Evolutionary conservation across 2,888 invertebrate species (phyloP).

Genomic region (Pharmacophagus antenor): DNA sequence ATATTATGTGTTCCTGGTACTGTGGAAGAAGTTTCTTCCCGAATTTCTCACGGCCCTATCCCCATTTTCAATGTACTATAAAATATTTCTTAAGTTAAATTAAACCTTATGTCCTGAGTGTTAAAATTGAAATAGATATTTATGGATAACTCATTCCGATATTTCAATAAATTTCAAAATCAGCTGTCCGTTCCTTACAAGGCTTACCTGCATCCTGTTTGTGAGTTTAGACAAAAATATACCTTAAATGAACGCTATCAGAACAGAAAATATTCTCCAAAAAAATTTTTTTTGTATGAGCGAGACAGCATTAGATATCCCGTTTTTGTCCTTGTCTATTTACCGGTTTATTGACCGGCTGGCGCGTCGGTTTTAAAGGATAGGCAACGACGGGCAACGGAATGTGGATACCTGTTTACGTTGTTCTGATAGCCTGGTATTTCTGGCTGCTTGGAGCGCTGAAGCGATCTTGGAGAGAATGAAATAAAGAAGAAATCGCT

Average conservation of each 20-base stretch:
- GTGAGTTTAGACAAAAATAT: constrained; percentile 17
- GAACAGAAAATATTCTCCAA: constrained; percentile 33
- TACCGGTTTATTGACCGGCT: constrained; percentile 59
- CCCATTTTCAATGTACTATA: constrained; percentile 59
- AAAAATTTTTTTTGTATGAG: constrained; percentile 28
- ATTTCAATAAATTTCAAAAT: constrained; percentile 46
- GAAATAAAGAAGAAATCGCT: no score
- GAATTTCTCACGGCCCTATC: constrained; percentile 78
- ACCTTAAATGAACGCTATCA: constrained; percentile 16
- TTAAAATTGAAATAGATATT: constrained; percentile 38
- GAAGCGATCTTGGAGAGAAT: no score
- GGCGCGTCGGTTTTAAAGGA: constrained; percentile 55
- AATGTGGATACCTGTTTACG: constrained; percentile 56
- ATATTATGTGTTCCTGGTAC: constrained; percentile 62
- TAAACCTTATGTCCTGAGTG: constrained; percentile 30
- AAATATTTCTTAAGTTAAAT: constrained; percentile 35
- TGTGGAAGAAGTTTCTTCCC: constrained; percentile 76
- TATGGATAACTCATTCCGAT: constrained; percentile 30
- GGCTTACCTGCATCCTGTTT: constrained; percentile 48
- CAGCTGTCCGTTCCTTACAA: constrained; percentile 50
- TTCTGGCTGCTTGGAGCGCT: constrained; percentile 64
- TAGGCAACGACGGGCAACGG: constrained; percentile 51
- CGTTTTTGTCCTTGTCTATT: constrained; percentile 62
- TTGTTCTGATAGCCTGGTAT: constrained; percentile 59
- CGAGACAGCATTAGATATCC: constrained; percentile 54